These are phyloP conservation scores for Ornithoptera priamus DNA, from an alignment of 2,888 invertebrate genomes.

Conservation along the genomic window DNA sequence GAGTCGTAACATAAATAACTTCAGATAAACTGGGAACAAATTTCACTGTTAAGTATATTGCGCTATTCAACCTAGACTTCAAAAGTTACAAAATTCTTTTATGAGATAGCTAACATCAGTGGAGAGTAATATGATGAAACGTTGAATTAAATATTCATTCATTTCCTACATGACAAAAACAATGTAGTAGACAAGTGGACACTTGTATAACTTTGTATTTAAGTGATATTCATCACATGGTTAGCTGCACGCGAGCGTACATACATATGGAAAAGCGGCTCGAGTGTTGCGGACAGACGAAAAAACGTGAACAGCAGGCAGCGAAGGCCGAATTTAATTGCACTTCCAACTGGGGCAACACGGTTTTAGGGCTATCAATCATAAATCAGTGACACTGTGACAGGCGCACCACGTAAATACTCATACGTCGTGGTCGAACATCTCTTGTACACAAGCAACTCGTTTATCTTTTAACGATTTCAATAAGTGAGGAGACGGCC, in stretches of 20 bases:
- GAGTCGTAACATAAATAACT: too few relatives aligned
- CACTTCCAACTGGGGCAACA: slow-evolving; percentile 23
- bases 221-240: not conserved
- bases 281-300: slow-evolving; percentile 16
- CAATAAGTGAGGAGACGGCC: not conserved
- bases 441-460: too few relatives aligned
- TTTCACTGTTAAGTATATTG: too few relatives aligned
- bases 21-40: too few relatives aligned
- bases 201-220: not conserved
- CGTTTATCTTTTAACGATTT: not conserved
- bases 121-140: too few relatives aligned
- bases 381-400: not conserved
- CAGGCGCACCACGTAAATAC: too few relatives aligned
- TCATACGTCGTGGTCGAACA: too few relatives aligned
- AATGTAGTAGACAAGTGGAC: not conserved
- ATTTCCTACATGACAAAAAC: too few relatives aligned
- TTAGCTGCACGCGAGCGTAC: slow-evolving; percentile 2
- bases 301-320: slow-evolving; percentile 17
- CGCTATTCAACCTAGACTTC: too few relatives aligned
- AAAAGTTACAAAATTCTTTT: too few relatives aligned
- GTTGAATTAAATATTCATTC: too few relatives aligned
- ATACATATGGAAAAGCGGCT: slow-evolving; percentile 20
- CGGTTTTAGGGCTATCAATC: slow-evolving; percentile 16
- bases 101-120: too few relatives aligned
- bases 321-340: slow-evolving; percentile 26